Conservation (phyloP, 2,888 invertebrate species). For the Agrotis exclamationis region DNA sequence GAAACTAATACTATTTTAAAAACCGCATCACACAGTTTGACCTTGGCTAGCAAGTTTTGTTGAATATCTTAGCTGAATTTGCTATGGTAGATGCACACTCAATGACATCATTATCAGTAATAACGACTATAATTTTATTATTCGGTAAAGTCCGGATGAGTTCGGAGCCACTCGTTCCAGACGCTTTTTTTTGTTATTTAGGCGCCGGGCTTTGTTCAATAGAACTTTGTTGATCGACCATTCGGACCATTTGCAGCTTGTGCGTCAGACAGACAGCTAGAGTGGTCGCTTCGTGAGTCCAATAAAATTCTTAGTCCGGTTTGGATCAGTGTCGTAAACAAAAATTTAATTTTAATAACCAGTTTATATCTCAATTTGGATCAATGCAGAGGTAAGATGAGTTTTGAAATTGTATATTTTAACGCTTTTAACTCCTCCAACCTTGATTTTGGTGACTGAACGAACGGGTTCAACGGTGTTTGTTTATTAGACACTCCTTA, state of each 20-base stretch:
- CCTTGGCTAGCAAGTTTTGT: neutral
- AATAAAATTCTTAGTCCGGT: constrained; percentile 42
- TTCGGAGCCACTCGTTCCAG: constrained; percentile 39
- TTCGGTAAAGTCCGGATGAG: constrained; percentile 48
- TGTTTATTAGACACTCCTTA: constrained; percentile 2
- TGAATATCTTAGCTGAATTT: neutral
- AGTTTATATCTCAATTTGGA: constrained; percentile 38
- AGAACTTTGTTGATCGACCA: constrained; percentile 40
- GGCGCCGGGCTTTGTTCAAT: constrained; percentile 30
- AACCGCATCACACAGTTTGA: constrained; percentile 1
- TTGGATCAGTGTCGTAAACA: constrained; percentile 41
- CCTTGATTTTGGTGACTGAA: constrained; percentile 31
- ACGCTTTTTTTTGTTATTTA: constrained; percentile 44
- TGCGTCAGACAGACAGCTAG: constrained; percentile 24
- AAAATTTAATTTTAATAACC: constrained; percentile 36
- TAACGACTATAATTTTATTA: constrained; percentile 3
- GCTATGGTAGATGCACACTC: neutral
- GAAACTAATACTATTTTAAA: too few relatives aligned
- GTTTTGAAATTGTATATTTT: constrained; percentile 15
- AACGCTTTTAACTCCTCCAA: constrained; percentile 4
- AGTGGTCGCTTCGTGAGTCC: constrained; percentile 10
- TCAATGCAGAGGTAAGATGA: constrained; percentile 47
- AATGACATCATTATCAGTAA: constrained; percentile 39
- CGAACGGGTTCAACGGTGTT: neutral
- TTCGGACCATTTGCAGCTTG: constrained; percentile 35